Base-by-base conservation (phyloP, 2,113 vertebrate species). In the Chionomys nivalis region DNA sequence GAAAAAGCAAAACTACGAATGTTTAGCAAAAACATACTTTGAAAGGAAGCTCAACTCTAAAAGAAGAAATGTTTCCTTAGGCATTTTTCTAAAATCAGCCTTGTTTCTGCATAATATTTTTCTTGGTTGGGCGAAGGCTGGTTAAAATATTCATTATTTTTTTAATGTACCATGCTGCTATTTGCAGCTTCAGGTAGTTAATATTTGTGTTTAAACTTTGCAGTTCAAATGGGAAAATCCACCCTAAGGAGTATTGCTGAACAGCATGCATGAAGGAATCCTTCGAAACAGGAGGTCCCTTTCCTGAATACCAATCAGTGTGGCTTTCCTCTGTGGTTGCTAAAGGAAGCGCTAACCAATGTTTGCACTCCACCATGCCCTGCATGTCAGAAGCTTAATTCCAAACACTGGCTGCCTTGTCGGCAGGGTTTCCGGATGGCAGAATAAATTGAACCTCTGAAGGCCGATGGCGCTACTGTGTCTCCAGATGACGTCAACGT, bases 11-110 rank as follows among this genome's bases (percentile, higher is more conserved):
- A 98, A 96, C 96, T 97, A 73, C 78, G 91, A 97, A 93, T 97
- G 95, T 98, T 98, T 97, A 98, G 95, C 97, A 98, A 98, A 98
- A 94, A 90, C 91, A 90, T 96, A 96, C 97, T 98, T 98, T 98
- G 91, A 98, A 98, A 98, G 98, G 63, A 98, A 97, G 95, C 9
- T 73, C 86, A 93, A 93, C 75, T 44, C 58, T 97, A 42, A 58
- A 7, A 58, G 55, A 58, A 58, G 58, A 58, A 85, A 97, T 79
- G 90, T 95, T 91, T 42, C 44, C 93, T 97, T 97, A 92, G 73
- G 61, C 97, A 97, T 98, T 96, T 97, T 96, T 95, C 96, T 98
- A 98, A 98, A 98, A 97, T 97, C 93, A 89, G 73, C 89, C 93
- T 28, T 79, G 68, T 97, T 96, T 97, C 68, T 90, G 91, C 92